These are phyloP conservation scores for Meandrina meandrites DNA, from an alignment of 92 coral and sea anemone genomes.

Conservation along the genomic window DNA sequence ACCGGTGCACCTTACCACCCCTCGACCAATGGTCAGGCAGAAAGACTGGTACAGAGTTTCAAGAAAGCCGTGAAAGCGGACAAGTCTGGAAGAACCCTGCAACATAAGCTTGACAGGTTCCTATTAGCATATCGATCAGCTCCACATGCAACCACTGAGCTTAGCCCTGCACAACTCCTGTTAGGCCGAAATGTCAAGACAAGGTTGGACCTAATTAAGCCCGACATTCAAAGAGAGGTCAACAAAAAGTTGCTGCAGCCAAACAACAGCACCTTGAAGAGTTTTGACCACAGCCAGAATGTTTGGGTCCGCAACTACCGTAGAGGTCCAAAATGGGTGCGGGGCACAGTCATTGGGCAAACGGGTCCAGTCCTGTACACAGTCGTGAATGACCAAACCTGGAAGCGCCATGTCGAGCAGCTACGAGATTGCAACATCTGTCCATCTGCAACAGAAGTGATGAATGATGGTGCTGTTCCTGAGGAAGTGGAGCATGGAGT, in stretches of 20 bases:
- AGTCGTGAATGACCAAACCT: background rate
- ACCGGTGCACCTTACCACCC: too few relatives aligned
- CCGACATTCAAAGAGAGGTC: background rate
- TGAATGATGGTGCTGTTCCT: too few relatives aligned
- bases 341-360: too few relatives aligned
- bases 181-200: too few relatives aligned
- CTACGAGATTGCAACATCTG: conserved; percentile 5
- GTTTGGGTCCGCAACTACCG: conserved; percentile 46
- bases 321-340: conserved; percentile 36
- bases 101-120: background rate
- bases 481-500: too few relatives aligned
- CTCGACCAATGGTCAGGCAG: too few relatives aligned
- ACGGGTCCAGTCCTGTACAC: too few relatives aligned
- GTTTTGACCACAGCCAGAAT: conserved; percentile 47
- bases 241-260: background rate
- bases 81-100: too few relatives aligned
- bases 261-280: too few relatives aligned
- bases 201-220: background rate
- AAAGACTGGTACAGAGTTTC: background rate
- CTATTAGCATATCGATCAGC: conserved; percentile 31
- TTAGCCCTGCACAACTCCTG: conserved; percentile 55
- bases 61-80: too few relatives aligned
- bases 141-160: conserved; percentile 24
- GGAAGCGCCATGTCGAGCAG: background rate
- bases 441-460: background rate